Base-by-base conservation (phyloP, 2,797 vertebrate genomes). In the Cossypha polioptera region DNA sequence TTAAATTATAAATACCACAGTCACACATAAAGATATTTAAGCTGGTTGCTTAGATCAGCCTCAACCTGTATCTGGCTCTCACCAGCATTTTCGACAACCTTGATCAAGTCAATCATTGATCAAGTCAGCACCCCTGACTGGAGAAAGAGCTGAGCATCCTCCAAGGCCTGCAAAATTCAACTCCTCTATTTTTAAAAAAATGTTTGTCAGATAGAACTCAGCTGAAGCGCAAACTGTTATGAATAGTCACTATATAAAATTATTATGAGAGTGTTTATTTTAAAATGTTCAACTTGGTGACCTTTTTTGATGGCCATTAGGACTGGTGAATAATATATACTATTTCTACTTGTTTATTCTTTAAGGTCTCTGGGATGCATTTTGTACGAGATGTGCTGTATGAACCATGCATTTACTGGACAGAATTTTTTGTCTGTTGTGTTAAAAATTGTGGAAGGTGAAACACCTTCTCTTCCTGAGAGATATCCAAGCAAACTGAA, bases 311-410 rank as follows among this genome's bases (percentile, higher is more conserved):
- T 38, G 31, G 65, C 19, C 8, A 1, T 69, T 40, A 59, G 22
- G 11, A 51, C 19, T 36, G 43, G 17, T 48, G 55, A 76, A 61
- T 71, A 73, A 13, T 54, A 50, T 13, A 13, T 58, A 7, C 6
- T 57, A 2, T 75, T 79, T 8, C 33, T 83, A 8, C 91, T 90
- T n/a, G 40, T 94, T 90, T 86, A 58, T 85, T 83, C 86, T 95
- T 92, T 40, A 78, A 99, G 98, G 98, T 98, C 98, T 38, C 96
- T 99, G 92, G 98, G 98, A 20, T 99, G 98, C 88, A 97, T 99
- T 94, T 97, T 99, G 42, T 98, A 98, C 25, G 98, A 99, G 97
- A 98, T 99, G 97, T 99, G 98, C 92, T 98, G 98, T 82, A 95
- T 99, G 98, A 96, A 93, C 72, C 98, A 98, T 15, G 98, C 98